Base-by-base conservation (phyloP, 1,140 invertebrate species). In the Drosophila auraria region DNA sequence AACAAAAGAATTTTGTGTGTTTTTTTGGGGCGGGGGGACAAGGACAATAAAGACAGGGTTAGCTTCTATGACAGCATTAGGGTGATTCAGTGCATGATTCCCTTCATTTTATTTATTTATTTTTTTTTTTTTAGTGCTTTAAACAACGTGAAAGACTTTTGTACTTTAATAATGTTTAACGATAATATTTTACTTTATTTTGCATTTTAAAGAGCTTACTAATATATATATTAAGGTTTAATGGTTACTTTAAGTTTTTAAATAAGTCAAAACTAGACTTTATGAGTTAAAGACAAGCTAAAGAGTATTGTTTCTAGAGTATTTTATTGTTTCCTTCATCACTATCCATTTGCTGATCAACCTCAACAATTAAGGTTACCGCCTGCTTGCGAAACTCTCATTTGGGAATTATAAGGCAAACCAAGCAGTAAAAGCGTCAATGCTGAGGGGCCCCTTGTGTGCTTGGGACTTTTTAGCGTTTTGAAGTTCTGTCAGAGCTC, bases 11-110 rank as follows among this genome's bases (percentile, higher is more conserved):
- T 33, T 9, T 40, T 40, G 2, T 23, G 17, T 9, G 36, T 17
- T 12, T 40, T 40, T 42, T 56, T 51, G 12, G 36, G 25, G 44
- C 25, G 15, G 15, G 40, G 33, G 49, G 72, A 64, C 61, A 51
- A 20, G 53, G 70, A 80, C 82, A 77, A 68, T 51, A 53, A 57
- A 17, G 38, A 70, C 11, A 38, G 45, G 45, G 63, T 65, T 74
- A 58, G 30, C 20, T 57, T 56, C 58, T 40, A 78, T 83, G 71
- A 79, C 64, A 69, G 62, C 61, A 82, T 86, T 86, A 76, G 54
- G 51, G 74, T 86, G 82, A 82, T 71, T 79, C 63, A 61, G 74
- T 82, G 74, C 83, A 47, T 66, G 53, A 7, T 42, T 70, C 11
- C 17, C n/a, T 47, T 45, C 49, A 3, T 30, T 33, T 64, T 33